phyloP scores from a whole-genome alignment of 1,140 invertebrate species.

The Drosophila pseudoobscura region DNA sequence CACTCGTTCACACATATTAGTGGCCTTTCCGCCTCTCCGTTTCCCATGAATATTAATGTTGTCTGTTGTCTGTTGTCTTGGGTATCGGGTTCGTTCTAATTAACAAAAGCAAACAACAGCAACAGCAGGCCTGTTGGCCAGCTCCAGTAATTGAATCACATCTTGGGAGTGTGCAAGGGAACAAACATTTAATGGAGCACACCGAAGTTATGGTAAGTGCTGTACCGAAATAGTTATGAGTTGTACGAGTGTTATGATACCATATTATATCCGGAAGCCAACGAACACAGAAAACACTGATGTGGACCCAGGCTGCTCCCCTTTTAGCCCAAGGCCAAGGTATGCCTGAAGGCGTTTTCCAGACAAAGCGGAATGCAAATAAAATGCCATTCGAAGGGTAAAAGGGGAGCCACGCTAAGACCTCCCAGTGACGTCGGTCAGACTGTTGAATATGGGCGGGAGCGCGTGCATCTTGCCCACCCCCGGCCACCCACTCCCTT shows the following conservation, averaged over 20 bases:
- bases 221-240: not conserved
- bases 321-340: constrained; percentile 21
- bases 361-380: constrained; percentile 27
- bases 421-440: not conserved
- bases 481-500: no score
- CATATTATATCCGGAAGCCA: not conserved
- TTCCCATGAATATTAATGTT: constrained; percentile 68
- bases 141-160: constrained; percentile 47
- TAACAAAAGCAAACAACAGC: constrained; percentile 43
- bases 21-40: constrained; percentile 27
- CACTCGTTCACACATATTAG: constrained; percentile 32
- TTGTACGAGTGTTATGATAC: not conserved
- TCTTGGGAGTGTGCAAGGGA: constrained; percentile 2
- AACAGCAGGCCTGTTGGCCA: constrained; percentile 9
- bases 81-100: constrained; percentile 41
- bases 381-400: constrained; percentile 11
- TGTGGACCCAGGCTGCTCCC: not conserved
- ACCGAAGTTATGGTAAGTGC: not conserved
- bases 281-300: constrained; percentile 4
- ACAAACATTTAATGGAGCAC: constrained; percentile 29
- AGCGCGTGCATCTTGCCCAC: no score
- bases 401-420: not conserved
- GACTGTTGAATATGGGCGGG: no score
- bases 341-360: constrained; percentile 5
- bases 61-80: constrained; percentile 22